Evolutionary conservation across 1,140 invertebrate genomes (phyloP).

Genomic region (Arion vulgaris): DNA sequence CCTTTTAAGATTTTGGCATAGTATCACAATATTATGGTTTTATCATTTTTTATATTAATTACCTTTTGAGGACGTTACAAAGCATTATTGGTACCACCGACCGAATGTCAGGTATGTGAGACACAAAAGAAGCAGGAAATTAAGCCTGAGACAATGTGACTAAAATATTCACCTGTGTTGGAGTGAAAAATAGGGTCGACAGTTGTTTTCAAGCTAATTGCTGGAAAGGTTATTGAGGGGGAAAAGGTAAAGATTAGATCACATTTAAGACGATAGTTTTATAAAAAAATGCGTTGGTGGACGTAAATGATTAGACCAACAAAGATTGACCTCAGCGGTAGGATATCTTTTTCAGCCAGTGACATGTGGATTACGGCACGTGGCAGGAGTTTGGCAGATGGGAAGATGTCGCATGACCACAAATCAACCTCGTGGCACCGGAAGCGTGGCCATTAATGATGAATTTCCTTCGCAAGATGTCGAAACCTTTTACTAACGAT

Average conservation of each 20-base stretch:
- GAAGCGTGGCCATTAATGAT: slow-evolving; percentile 7
- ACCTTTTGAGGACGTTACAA: background rate
- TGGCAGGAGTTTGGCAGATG: background rate
- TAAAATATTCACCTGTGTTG: background rate
- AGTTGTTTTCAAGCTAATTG: slow-evolving; percentile 1
- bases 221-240: background rate
- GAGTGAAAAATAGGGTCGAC: slow-evolving; percentile 12
- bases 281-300: background rate
- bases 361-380: background rate
- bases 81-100: background rate
- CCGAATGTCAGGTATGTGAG: background rate
- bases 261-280: background rate
- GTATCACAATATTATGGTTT: slow-evolving; percentile 2
- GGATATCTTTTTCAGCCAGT: background rate
- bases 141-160: background rate
- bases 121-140: background rate
- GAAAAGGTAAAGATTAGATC: background rate
- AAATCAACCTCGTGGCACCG: background rate
- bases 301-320: background rate
- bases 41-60: background rate
- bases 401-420: slow-evolving; percentile 3
- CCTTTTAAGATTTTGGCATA: background rate
- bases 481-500: background rate
- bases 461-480: background rate
- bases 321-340: background rate